phyloP scores from a whole-genome alignment of 2,113 vertebrate genomes.

The Neolamprologus brichardi region DNA sequence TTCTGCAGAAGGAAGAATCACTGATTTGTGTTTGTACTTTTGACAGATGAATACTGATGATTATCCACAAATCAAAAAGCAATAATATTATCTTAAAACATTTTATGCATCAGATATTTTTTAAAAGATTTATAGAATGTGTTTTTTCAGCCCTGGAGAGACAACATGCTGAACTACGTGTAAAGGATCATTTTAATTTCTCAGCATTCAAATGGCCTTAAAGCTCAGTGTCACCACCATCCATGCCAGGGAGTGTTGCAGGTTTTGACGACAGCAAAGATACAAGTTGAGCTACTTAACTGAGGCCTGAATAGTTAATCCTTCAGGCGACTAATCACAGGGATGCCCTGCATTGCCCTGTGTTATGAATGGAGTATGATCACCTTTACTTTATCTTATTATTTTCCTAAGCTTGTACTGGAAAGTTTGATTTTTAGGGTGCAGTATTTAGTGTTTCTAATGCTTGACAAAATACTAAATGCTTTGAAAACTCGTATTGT shows the following conservation, averaged over 20 bases:
- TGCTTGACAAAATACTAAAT: not conserved
- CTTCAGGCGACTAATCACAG: slow-evolving; percentile 6
- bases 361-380: not conserved
- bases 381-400: not conserved
- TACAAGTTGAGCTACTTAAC: slow-evolving; percentile 50
- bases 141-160: not conserved
- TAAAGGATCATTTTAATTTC: not conserved
- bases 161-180: not conserved
- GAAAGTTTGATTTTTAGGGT: not conserved
- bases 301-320: slow-evolving; percentile 38
- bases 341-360: not conserved
- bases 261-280: slow-evolving; percentile 29
- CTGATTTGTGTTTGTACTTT: not conserved
- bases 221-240: not conserved
- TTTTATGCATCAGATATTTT: not conserved
- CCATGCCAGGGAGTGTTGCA: not conserved
- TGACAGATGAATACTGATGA: not conserved
- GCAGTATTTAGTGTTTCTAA: not conserved
- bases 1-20: not conserved
- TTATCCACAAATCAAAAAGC: not conserved
- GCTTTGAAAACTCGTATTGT: not conserved
- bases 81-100: not conserved
- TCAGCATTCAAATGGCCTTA: not conserved
- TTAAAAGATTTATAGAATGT: not conserved
- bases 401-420: not conserved